A percentile compares a stretch with the other conserved stretches of the same genome.
These are phyloP conservation scores for Noctua janthe DNA, from an alignment of 2,888 invertebrate species.

Conservation along the genomic window DNA sequence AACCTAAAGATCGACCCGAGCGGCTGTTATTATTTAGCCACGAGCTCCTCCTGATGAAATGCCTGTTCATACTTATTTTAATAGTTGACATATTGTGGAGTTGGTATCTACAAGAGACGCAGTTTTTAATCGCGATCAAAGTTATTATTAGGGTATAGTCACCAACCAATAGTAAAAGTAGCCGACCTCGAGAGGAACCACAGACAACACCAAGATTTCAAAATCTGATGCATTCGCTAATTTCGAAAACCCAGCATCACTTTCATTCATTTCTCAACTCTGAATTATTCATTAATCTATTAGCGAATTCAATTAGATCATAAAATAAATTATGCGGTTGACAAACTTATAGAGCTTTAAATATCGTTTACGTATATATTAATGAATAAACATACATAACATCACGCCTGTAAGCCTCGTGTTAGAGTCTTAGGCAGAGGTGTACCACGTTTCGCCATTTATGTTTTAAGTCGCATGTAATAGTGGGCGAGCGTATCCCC, in stretches of 20 bases:
- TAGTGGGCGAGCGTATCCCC: no score
- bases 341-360: background rate
- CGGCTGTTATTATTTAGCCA: no score
- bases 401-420: background rate
- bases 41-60: no score
- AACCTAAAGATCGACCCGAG: no score
- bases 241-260: slow-evolving; percentile 17
- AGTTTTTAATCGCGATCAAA: background rate
- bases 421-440: no score
- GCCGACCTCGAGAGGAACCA: background rate
- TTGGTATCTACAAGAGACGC: background rate
- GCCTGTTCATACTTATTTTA: no score
- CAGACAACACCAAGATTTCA: slow-evolving; percentile 5
- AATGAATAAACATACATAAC: background rate
- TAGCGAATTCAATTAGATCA: slow-evolving; percentile 22
- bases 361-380: background rate
- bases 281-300: slow-evolving; percentile 41
- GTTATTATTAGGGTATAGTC: background rate
- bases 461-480: no score
- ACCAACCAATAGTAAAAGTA: background rate
- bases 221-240: background rate
- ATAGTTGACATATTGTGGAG: background rate
- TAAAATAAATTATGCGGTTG: slow-evolving; percentile 7
- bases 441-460: no score
- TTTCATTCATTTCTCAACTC: slow-evolving; percentile 23